A percentile compares a stretch with the other conserved stretches of the same genome.
Conservation (phyloP, 2,113 vertebrate species). For the Alosa alosa region DNA sequence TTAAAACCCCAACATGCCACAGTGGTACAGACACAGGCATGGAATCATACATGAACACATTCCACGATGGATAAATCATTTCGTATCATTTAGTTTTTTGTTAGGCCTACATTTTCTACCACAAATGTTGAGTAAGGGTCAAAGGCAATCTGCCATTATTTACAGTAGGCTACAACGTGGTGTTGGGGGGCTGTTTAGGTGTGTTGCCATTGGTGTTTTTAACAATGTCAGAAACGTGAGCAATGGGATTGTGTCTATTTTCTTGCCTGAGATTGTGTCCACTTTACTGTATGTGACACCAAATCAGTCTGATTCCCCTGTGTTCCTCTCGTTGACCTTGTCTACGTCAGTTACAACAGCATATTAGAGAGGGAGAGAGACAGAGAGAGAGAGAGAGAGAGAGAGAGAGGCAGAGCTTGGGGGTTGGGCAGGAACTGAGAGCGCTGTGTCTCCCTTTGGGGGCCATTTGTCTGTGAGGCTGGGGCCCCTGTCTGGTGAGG, state of each 20-base stretch:
- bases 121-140: too few species aligned
- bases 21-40: too few species aligned
- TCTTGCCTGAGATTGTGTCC: neutral
- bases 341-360: neutral
- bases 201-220: neutral
- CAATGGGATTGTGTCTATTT: neutral
- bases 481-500: constrained; percentile 38
- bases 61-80: too few species aligned
- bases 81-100: too few species aligned
- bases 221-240: neutral
- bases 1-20: neutral
- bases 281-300: neutral
- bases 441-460: neutral
- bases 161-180: neutral
- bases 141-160: neutral
- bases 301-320: neutral
- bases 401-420: neutral
- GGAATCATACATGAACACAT: too few species aligned
- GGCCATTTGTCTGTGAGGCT: constrained; percentile 36
- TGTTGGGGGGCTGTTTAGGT: too few species aligned
- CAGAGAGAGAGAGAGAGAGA: too few species aligned
- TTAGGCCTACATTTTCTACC: too few species aligned
- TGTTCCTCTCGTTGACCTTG: neutral
- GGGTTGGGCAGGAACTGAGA: neutral
- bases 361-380: neutral